Evolutionary conservation across 2,113 vertebrate genomes (phyloP), one percentile per base, ranked within the genome.

Genomic region (Pseudorectes ferrugineus): DNA sequence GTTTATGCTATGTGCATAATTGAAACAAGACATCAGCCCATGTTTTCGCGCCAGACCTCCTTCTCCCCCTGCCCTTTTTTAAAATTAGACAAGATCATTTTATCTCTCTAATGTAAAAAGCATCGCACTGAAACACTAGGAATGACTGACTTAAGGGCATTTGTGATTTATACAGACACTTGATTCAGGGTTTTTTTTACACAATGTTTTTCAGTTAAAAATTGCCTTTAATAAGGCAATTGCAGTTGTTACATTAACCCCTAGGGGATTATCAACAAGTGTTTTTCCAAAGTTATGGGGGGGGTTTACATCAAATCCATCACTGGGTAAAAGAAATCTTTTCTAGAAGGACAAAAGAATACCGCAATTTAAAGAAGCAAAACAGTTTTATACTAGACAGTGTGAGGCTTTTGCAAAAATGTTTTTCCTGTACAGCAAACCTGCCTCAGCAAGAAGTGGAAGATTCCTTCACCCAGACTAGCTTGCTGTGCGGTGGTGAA

Each of bases 21-120:
- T 92, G 85, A 94, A 95, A 94, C 55, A 94, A 95, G 75, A 88
- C 89, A 96, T 93, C 89, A 92, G 71, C 15, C 42, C 55, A 26
- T 8, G 20, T 40, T 88, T 59, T 77, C 43, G 55, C 67, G 68
- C 36, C 63, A 95, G 75, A 58, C 40, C 49, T 62, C 52, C 65
- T 92, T n/a, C 68, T 33, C 22, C 10, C 11, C 5, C 1, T 26
- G 28, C 3, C 1, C 6, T 7, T 26, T 46, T 61, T 49, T 35
- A 2, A 6, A 52, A 77, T 85, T 61, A 87, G 24, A 58, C 49
- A 79, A 57, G 79, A 88, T 14, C 11, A 76, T 70, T 84, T 89
- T 73, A 68, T 58, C 33, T 18, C 36, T 70, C 51, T 20, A 29
- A 74, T 8, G 7, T 55, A 71, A 84, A 85, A 95, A 71, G 31